Evolutionary conservation across 2,113 vertebrate genomes (phyloP).

Genomic region (Hippocampus guttulatus): DNA sequence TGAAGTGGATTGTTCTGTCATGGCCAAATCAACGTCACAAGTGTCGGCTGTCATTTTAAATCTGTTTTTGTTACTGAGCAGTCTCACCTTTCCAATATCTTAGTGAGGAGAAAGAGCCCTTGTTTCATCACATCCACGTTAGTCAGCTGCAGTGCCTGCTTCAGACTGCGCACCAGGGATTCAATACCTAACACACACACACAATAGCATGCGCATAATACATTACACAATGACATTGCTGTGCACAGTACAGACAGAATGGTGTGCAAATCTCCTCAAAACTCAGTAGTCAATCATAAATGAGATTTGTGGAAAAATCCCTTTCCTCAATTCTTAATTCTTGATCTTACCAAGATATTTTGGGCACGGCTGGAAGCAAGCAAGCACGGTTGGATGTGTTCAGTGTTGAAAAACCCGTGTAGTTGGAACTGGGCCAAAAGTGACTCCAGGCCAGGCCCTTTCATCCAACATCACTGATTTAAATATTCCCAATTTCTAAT

Average conservation of each 20-base stretch:
- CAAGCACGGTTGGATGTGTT: no score
- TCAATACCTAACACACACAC: slow-evolving; percentile 81
- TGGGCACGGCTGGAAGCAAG: no score
- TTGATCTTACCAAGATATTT: no score
- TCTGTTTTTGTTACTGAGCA: background rate
- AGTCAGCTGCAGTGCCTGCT: slow-evolving; percentile 72
- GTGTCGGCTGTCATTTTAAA: background rate
- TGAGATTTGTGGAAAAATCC: no score
- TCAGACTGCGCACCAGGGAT: slow-evolving; percentile 85
- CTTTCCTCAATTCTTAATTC: no score
- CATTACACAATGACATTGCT: background rate
- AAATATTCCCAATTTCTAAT: background rate
- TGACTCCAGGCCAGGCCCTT: no score
- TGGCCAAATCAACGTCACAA: background rate
- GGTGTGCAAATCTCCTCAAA: background rate
- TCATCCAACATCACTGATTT: background rate
- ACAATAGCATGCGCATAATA: slow-evolving; percentile 24
- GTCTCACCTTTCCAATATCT: slow-evolving; percentile 84
- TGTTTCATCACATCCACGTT: slow-evolving; percentile 83
- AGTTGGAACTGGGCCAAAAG: no score
- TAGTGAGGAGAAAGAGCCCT: slow-evolving; percentile 83
- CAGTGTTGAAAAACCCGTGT: no score
- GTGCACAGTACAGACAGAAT: background rate
- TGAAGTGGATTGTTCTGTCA: background rate
- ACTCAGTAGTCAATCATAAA: background rate